Evolutionary conservation across 2,113 vertebrate species (phyloP), one percentile per base, ranked within the genome.

Genomic region (Tragulus kanchil): DNA sequence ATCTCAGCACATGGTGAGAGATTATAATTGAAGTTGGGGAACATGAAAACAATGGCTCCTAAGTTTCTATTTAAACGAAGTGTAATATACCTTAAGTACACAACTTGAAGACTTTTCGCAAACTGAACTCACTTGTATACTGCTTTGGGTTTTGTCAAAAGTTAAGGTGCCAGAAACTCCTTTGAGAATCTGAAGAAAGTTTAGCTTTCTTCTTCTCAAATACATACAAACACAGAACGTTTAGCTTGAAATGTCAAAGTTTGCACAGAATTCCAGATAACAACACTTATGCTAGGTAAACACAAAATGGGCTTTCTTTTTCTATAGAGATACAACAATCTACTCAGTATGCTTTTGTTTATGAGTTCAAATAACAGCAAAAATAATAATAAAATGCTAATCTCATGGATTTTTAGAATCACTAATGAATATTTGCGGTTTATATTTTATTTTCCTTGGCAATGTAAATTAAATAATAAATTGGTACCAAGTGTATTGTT

Each of bases 401-500:
- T 64, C 56, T 5, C 13, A 84, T 25, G 8, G 48, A n/a, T 54
- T 67, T 90, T 95, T 94, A 45, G 17, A 78, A 71, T 81, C 45
- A 81, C 14, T 45, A 71, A 42, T 36, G 36, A 36, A 36, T 36
- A 36, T 36, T 36, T 36, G 36, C 36, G 36, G 36, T 36, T 36
- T 36, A 36, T 36, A 36, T 36, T 36, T 36, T 36, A 36, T 36
- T 65, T 73, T 26, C 31, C 31, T 36, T 94, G 59, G 25, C 6
- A 92, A 78, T 93, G 3, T 36, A 56, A 58, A 31, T 86, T 90
- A 79, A 96, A 69, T 65, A 64, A 90, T n/a, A 71, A 61, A 61
- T 45, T n/a, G 16, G 25, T 11, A 91, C 1, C 42, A 85, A 42
- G 78, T 82, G n/a, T 75, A 87, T 65, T 89, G 26, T 6, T 2